These are phyloP conservation scores for Beroe ovata DNA, from an alignment of 37 sponge, comb jelly and placozoan species.

Conservation along the genomic window DNA sequence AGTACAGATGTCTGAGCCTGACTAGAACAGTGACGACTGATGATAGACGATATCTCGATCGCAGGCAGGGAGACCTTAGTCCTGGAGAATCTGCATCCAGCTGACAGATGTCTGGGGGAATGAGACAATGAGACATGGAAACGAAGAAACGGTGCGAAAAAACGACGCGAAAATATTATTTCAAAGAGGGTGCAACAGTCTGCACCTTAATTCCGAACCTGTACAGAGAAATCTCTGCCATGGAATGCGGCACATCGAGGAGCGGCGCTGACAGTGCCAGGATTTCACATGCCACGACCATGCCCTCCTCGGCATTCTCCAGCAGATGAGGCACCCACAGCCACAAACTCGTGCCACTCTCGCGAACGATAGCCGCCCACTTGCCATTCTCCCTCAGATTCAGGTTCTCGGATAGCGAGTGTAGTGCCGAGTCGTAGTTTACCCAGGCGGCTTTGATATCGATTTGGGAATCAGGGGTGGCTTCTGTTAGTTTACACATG, in stretches of 20 bases:
- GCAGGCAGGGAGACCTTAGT: not conserved
- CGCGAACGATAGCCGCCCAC: conserved; percentile 16
- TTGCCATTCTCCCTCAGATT: not conserved
- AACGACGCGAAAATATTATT: no score
- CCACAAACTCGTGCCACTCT: conserved; percentile 22
- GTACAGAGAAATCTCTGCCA: conserved; percentile 26
- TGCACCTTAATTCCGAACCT: no score
- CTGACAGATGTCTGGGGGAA: not conserved
- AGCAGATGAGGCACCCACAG: not conserved
- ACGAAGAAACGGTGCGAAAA: no score
- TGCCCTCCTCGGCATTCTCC: not conserved
- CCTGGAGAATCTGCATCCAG: not conserved
- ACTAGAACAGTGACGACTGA: conserved; percentile 62
- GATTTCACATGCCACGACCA: not conserved
- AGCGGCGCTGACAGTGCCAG: conserved; percentile 62
- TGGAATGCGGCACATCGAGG: not conserved
- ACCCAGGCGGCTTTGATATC: not conserved
- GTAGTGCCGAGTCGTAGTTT: conserved; percentile 2
- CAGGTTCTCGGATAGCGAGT: conserved; percentile 15
- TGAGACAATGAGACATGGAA: no score
- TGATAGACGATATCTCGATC: conserved; percentile 11
- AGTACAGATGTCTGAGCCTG: not conserved
- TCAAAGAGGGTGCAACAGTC: no score
- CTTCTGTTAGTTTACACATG: not conserved
- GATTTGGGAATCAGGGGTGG: not conserved